Base-by-base conservation (phyloP, 2,888 invertebrate genomes). In the Stenodera caucasica region DNA sequence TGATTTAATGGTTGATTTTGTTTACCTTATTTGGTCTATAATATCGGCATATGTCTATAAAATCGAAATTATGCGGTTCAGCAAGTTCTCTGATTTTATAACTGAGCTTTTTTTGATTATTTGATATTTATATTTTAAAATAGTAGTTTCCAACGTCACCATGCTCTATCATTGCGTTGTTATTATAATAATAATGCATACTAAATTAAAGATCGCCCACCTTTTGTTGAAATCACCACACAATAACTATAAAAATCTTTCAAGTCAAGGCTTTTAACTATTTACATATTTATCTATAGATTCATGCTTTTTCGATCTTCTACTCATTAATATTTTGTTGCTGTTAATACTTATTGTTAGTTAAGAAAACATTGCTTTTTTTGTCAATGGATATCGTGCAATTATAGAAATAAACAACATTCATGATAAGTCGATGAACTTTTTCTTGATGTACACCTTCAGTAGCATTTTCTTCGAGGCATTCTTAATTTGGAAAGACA, bases 401-500 rank as follows among this genome's bases (percentile, higher is more conserved):
- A 60, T 60, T 60, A 57, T 57, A 62, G 60, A 57, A 61, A 65
- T 61, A 65, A 65, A 65, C 61, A 60, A 60, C 60, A 63, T 57
- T 56, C 55, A 61, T 59, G 56, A 60, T 58, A 55, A 59, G 72
- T 69, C 69, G 63, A 61, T 70, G 69, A 70, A 70, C 69, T 45
- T 45, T 8, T 30, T 30, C 45, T 45, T 45, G 11, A 12, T 45
- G 21, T 45, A 21, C 23, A 23, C n/a, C 45, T 45, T 64, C 63
- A 51, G 49, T 57, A 63, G 63, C 61, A 61, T 63, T 63, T 67
- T 67, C 70, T 65, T 64, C 58, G 64, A 67, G 67, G 69, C 59
- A 61, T 69, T 68, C 72, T 70, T 66, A 70, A 71, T 73, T 73
- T 72, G 73, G 72, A 67, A 69, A 73, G 72, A 73, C 73, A 63